phyloP scores from a whole-genome alignment of 2,113 vertebrate genomes.

The Phoxinus phoxinus region DNA sequence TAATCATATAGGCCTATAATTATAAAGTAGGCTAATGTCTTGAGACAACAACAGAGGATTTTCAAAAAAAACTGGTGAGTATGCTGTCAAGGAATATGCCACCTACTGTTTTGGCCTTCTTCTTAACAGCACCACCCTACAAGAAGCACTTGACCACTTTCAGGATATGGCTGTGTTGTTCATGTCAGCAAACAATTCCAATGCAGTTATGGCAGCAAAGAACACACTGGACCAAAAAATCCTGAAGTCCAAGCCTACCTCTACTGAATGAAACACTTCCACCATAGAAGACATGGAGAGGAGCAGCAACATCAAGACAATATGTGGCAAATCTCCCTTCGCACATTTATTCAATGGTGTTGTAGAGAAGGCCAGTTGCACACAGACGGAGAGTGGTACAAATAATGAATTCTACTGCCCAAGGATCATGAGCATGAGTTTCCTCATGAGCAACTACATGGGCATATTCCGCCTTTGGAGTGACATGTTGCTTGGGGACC shows the following conservation, averaged over 20 bases:
- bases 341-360: background rate
- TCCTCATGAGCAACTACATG: background rate
- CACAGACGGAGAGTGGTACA: background rate
- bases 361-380: background rate
- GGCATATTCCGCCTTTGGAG: background rate
- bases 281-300: background rate
- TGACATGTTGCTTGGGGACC: too few species aligned
- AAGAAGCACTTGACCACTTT: background rate
- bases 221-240: background rate
- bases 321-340: constrained; percentile 2
- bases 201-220: background rate
- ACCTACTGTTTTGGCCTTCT: background rate
- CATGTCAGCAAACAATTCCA: background rate
- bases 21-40: too few species aligned
- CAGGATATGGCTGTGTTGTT: background rate
- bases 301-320: background rate
- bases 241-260: background rate
- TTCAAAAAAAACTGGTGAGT: background rate
- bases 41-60: too few species aligned
- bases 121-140: background rate
- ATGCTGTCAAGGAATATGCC: background rate
- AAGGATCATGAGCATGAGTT: background rate
- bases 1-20: too few species aligned
- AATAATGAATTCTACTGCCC: background rate
- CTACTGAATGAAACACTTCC: background rate